Base-by-base conservation (phyloP, 30 jellyfish, hydroid and myxozoan species). In the Aurelia sp. region DNA sequence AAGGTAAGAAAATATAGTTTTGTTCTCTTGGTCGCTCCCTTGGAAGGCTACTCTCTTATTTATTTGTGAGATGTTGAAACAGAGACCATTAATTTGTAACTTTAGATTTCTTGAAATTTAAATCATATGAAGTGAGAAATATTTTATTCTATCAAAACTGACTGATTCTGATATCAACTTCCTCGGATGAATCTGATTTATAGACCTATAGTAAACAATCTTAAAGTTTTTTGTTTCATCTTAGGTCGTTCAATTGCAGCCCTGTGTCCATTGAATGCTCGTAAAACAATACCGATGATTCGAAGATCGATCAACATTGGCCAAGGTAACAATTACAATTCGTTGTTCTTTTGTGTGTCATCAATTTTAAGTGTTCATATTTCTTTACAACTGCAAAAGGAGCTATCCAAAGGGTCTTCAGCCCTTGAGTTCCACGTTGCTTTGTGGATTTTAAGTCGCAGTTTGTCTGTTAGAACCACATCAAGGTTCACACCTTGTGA, bases 171-270 rank as follows among this genome's bases (percentile, higher is more conserved):
- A 27, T 27, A 27, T 27, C 33, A 27, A 27, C 33, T 27, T 27
- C 33, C 33, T 27, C 33, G 2, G 33, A 27, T 27, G 33, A 27
- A 27, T 27, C 33, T 27, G 33, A 27, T 27, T 27, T 27, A 27
- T 27, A 0, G 33, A 27, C 33, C 2, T 27, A 27, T 27, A 0
- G 33, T 27, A 27, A 27, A 27, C 33, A 27, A 27, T 27, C 33
- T 27, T 27, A 27, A 1, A 2, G 33, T 27, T 27, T 27, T 27
- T 27, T 27, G 33, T 27, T 27, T 27, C 19, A 48, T 8, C 70
- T 21, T 53, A 94, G 99, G 95, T 38, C 85, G 86, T 19, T 95
- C 96, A 2, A 82, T 94, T 47, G 99, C 97, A 20, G 96, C 91
- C 35, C 88, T 94, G 65, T 82, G 98, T 66, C 94, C 99, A n/a